Percentiles rank a stretch among this genome's conserved stretches.
phyloP scores from a whole-genome alignment of 2,888 invertebrate species.

The Andrena bicolor region DNA sequence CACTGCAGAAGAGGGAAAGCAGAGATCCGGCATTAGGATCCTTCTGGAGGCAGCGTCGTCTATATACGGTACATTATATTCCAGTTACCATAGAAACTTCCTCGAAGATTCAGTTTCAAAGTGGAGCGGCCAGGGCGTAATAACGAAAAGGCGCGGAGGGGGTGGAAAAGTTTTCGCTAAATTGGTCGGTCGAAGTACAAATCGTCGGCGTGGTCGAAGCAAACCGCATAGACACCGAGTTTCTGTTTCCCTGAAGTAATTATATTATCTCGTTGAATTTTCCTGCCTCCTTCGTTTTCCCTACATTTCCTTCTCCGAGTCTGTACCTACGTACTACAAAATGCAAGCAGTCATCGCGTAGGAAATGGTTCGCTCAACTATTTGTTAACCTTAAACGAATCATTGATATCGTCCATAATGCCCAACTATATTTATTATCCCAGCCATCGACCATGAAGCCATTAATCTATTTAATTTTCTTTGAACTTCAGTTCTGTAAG shows the following conservation, averaged over 20 bases:
- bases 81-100: conserved; percentile 49
- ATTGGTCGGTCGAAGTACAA: conserved; percentile 64
- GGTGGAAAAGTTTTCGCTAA: conserved; percentile 59
- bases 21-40: conserved; percentile 23
- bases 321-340: neutral
- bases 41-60: conserved; percentile 20
- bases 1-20: conserved; percentile 12
- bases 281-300: neutral
- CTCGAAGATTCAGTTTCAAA: conserved; percentile 59
- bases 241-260: conserved; percentile 32
- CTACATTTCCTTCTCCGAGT: neutral
- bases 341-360: neutral
- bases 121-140: conserved; percentile 54
- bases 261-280: conserved; percentile 34
- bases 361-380: neutral
- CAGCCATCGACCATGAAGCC: no score
- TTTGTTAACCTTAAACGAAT: neutral
- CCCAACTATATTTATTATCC: neutral
- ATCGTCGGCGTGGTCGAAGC: conserved; percentile 46
- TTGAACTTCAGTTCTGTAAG: no score
- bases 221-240: conserved; percentile 33
- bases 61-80: conserved; percentile 52
- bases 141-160: conserved; percentile 56
- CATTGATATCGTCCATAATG: neutral
- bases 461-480: no score